phyloP scores from a whole-genome alignment of 2,797 vertebrate genomes.

The Mycteria americana region DNA sequence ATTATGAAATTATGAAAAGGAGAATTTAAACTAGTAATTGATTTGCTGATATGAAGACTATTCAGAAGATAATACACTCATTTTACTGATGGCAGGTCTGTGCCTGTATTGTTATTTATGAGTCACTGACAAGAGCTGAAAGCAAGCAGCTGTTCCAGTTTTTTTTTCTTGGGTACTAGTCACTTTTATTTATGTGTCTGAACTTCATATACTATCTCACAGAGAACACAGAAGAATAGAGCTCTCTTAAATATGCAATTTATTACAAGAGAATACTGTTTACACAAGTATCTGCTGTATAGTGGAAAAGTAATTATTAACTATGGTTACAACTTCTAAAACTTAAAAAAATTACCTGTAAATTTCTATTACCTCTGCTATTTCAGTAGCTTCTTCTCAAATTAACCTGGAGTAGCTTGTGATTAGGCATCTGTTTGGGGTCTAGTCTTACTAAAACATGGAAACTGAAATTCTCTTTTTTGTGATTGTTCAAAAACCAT shows the following conservation, averaged over 20 bases:
- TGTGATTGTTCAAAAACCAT: background rate
- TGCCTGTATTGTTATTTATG: constrained; percentile 30
- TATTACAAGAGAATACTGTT: constrained; percentile 11
- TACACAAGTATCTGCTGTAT: background rate
- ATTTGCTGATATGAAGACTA: background rate
- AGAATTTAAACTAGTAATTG: background rate
- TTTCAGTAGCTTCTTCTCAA: background rate
- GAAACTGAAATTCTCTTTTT: background rate
- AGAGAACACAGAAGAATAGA: constrained; percentile 32
- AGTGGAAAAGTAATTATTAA: background rate
- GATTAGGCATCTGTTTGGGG: background rate
- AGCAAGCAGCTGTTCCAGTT: constrained; percentile 30
- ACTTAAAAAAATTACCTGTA: background rate
- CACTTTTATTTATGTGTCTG: constrained; percentile 44
- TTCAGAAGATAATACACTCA: constrained; percentile 10
- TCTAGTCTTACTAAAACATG: background rate
- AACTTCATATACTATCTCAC: constrained; percentile 8
- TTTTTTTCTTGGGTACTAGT: constrained; percentile 27
- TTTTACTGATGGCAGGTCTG: constrained; percentile 17
- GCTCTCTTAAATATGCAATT: constrained; percentile 17
- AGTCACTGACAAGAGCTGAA: constrained; percentile 13
- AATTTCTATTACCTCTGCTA: background rate
- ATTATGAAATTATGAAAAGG: background rate
- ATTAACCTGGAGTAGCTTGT: background rate
- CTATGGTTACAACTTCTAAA: background rate